Percentiles rank a stretch among this genome's conserved stretches.
phyloP scores from a whole-genome alignment of 2,888 invertebrate species.

The Allacma fusca region DNA sequence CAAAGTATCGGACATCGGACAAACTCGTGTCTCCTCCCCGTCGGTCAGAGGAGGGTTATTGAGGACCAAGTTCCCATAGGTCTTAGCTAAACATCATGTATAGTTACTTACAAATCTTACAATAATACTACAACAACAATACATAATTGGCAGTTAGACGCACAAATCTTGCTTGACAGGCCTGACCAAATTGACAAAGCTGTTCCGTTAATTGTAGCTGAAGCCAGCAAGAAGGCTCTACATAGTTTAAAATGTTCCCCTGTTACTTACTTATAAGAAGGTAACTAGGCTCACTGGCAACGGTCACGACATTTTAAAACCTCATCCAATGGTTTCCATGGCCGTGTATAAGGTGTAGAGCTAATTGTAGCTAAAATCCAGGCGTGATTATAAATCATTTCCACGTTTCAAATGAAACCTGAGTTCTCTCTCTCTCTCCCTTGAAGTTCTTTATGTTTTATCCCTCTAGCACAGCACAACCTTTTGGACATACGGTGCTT shows the following conservation, averaged over 20 bases:
- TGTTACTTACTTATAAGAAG: not conserved
- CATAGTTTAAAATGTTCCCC: not conserved
- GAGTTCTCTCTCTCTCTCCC: not conserved
- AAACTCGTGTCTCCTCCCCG: not conserved
- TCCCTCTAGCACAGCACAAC: not conserved
- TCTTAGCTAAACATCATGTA: not conserved
- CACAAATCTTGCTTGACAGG: not conserved
- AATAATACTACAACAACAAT: too few relatives aligned
- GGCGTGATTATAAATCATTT: not conserved
- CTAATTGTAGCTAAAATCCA: not conserved
- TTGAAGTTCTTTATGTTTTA: not conserved
- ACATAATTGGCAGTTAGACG: constrained; percentile 1
- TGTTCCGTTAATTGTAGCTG: not conserved
- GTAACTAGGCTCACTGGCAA: not conserved
- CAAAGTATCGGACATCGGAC: not conserved
- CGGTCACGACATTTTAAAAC: constrained; percentile 4
- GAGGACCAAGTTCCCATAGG: not conserved
- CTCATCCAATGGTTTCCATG: not conserved
- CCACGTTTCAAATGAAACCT: not conserved
- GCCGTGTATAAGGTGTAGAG: not conserved
- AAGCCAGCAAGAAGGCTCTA: not conserved
- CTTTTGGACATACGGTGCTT: constrained; percentile 4
- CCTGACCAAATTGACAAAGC: constrained; percentile 13
- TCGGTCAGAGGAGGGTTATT: not conserved
- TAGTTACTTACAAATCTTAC: not conserved